Base-by-base conservation (phyloP, 2,113 vertebrate genomes). In the Colaptes auratus region DNA sequence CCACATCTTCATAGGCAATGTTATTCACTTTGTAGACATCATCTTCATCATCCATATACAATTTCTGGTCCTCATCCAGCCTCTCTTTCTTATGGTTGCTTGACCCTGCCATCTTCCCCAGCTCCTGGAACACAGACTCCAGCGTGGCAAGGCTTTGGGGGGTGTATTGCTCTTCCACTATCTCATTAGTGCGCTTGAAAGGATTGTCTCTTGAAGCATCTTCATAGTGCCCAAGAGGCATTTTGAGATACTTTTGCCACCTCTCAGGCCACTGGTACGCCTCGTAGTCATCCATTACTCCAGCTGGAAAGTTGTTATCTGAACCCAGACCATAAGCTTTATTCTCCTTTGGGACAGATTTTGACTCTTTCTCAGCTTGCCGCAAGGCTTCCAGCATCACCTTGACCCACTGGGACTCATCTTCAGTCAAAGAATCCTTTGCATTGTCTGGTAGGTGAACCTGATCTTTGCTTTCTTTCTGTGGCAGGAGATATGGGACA, bases 121-220 rank as follows among this genome's bases (percentile, higher is more conserved):
- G 90, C 86, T 99, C 99, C 79, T 99, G 98, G 83, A 99, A 99
- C 86, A 99, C 98, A 0, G 99, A 99, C 95, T 99, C 99, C 90
- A 99, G 93, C 0, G 99, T 99, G 8, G 99, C 99, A 23, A 99
- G 98, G 89, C 98, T 99, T 89, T 99, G 99, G 30, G 99, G 99
- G 0, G 99, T 99, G 71, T 99, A 99, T 48, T 99, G 99, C 88
- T 99, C 99, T 88, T 99, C 99, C 55, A 99, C 98, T 3, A 99
- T 99, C 96, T 99, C 99, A 24, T 99, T 99, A 48, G 98, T 99
- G 27, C 99, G 98, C 70, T 99, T 99, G 71, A 98, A 98, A 64
- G 98, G 98, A 75, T 96, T 98, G 85, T 99, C 98, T 13, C 98
- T 97, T 83, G 98, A 98, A 64, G 98, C 97, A 71, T 99, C 98